A percentile compares a stretch with the other conserved stretches of the same genome.
phyloP scores from a whole-genome alignment of 2,888 invertebrate species.

The Tipula lateralis region DNA sequence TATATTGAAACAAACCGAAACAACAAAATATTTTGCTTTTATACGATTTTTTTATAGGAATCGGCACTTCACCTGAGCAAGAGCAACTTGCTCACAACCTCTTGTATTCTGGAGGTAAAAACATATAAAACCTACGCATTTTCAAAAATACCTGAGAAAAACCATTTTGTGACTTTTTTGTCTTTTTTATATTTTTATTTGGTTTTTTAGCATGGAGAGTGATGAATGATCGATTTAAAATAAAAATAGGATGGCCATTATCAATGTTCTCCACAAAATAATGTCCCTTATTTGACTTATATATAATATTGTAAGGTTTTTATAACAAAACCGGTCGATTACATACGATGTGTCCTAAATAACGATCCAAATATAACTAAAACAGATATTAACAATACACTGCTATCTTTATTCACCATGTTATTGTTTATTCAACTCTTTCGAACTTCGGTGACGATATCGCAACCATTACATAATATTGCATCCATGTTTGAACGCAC shows the following conservation, averaged over 20 bases:
- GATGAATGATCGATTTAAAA: conserved; percentile 11
- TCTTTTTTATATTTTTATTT: neutral
- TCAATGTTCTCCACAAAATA: neutral
- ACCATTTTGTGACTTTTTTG: neutral
- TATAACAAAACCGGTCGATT: too few relatives aligned
- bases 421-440: too few relatives aligned
- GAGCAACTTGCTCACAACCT: conserved; percentile 80
- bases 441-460: too few relatives aligned
- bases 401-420: too few relatives aligned
- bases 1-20: conserved; percentile 8
- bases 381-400: too few relatives aligned
- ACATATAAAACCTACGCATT: neutral
- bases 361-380: too few relatives aligned
- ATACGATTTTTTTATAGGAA: conserved; percentile 52
- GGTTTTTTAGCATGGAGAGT: neutral
- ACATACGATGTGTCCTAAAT: too few relatives aligned
- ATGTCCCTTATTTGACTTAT: neutral
- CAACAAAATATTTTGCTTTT: conserved; percentile 29
- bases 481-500: too few relatives aligned
- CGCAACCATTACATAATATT: too few relatives aligned
- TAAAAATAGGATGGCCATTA: neutral
- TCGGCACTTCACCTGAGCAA: conserved; percentile 75
- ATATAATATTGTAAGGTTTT: too few relatives aligned
- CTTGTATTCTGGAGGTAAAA: conserved; percentile 74
- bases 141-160: neutral